Base-by-base conservation (phyloP, 2,113 vertebrate species). In the Chlamydotis undulata region DNA sequence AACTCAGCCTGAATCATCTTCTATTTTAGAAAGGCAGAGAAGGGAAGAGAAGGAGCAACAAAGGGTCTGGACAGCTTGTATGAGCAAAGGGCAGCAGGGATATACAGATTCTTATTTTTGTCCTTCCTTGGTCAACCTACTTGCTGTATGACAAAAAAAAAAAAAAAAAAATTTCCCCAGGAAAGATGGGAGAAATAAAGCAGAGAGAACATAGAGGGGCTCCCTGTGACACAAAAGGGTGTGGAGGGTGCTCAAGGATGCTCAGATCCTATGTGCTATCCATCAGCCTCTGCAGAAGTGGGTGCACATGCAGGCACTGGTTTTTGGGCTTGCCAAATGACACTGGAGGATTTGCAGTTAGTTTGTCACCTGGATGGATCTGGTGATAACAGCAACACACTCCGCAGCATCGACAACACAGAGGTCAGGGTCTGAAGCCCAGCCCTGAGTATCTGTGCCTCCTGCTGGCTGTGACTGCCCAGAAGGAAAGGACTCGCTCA, bases 401-500 rank as follows among this genome's bases (percentile, higher is more conserved):
- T 4, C 53, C 3, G 0, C 37, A 76, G 7, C 39, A 14, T 7
- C 14, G 16, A 52, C 39, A 69, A 53, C 5, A 10, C 10, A 55
- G 57, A 83, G 39, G 31, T 80, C 55, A 57, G 31, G 41, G 33
- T 33, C 24, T 64, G 37, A 56, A 82, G 25, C 16, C 28, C 47
- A 82, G 2, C 19, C 14, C 8, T 0, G 8, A 52, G 1, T 35
- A 74, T n/a, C 56, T 2, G 0, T 35, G 39, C 5, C 9, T 83
- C 21, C 37, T 21, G 0, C 35, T 28, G 69, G 7, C 50, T 65
- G 33, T 45, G 49, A 7, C 24, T 24, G 11, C 24, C 29, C 43
- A n/a, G 49, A 53, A 43, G 35, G 26, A 61, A 82, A 33, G 19
- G n/a, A 5, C 3, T 91, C 0, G 0, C 33, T 57, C 3, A 0